These are phyloP conservation scores for Podarcis raffonei DNA, from an alignment of 2,113 vertebrate species.

Conservation along the genomic window DNA sequence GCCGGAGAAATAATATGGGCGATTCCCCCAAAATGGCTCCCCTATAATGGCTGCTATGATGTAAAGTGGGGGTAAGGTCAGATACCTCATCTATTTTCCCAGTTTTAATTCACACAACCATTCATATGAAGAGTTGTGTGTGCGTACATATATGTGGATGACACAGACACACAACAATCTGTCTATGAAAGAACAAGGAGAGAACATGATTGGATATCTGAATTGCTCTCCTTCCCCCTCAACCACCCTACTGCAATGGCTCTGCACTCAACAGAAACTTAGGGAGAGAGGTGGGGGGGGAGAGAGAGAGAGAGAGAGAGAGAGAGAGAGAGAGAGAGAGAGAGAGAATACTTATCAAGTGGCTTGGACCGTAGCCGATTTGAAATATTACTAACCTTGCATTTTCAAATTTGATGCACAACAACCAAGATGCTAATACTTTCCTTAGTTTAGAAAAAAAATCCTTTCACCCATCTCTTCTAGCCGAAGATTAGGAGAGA, in stretches of 20 bases:
- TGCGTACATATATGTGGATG: too few relatives aligned
- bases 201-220: background rate
- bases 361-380: constrained; percentile 87
- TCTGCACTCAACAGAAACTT: constrained; percentile 55
- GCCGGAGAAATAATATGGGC: background rate
- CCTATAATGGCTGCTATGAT: background rate
- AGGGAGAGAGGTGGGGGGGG: background rate
- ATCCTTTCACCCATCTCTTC: constrained; percentile 99
- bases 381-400: constrained; percentile 99
- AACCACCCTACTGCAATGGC: background rate
- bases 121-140: background rate
- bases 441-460: constrained; percentile 91
- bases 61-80: background rate
- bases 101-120: background rate
- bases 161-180: fast-evolving
- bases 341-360: constrained; percentile 77
- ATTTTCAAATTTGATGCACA: constrained; percentile 96
- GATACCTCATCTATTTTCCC: background rate
- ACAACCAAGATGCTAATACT: constrained; percentile 96
- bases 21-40: background rate
- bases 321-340: constrained; percentile 25
- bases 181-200: background rate
- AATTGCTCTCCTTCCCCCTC: background rate
- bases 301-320: background rate
- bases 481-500: constrained; percentile 99